Evolutionary conservation across 2,888 invertebrate genomes (phyloP).

Genomic region (Escarpia spicata): DNA sequence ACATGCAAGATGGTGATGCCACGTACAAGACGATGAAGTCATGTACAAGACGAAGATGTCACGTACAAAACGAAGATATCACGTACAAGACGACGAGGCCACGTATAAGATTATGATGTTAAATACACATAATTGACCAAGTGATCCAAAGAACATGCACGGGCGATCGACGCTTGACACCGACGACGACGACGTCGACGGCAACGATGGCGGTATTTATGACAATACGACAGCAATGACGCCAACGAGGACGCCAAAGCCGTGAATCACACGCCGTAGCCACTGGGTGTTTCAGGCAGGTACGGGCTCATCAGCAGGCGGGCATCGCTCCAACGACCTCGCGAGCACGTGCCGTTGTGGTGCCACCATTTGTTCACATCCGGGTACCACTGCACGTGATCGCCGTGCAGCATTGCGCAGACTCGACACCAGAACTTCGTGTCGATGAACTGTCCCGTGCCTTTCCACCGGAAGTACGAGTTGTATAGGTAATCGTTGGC

Average conservation of each 20-base stretch:
- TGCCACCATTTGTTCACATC: constrained; percentile 40
- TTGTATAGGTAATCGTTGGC: constrained; percentile 90
- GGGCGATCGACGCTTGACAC: neutral
- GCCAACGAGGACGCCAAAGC: neutral
- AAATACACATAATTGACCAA: neutral
- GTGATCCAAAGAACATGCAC: neutral
- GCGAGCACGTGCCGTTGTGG: constrained; percentile 25
- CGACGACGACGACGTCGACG: neutral
- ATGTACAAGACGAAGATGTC: too few relatives aligned
- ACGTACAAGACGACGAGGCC: too few relatives aligned
- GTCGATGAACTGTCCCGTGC: constrained; percentile 94
- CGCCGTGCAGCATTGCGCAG: constrained; percentile 71
- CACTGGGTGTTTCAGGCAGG: too few relatives aligned
- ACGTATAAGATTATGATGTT: neutral
- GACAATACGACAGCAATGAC: neutral
- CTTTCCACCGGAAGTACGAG: constrained; percentile 93
- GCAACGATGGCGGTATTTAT: neutral
- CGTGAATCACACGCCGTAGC: too few relatives aligned
- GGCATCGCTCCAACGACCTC: constrained; percentile 25
- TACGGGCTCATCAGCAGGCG: neutral
- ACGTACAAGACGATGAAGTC: neutral
- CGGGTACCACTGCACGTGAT: constrained; percentile 34
- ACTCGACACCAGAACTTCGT: constrained; percentile 93
- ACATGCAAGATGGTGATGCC: neutral
- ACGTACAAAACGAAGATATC: too few relatives aligned